Evolutionary conservation across 2,888 invertebrate genomes (phyloP).

Genomic region (Deilephila elpenor): DNA sequence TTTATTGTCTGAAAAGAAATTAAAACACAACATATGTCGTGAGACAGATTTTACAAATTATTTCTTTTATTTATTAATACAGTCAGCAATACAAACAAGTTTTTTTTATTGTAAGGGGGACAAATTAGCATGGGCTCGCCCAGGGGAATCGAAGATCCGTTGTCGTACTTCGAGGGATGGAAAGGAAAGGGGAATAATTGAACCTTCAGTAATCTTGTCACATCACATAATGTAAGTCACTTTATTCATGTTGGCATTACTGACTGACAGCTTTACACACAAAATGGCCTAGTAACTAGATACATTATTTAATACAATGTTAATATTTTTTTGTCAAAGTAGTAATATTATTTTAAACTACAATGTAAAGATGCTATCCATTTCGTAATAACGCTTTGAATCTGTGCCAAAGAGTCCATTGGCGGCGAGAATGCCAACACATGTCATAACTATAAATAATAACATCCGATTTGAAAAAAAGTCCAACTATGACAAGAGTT

Average conservation of each 20-base stretch:
- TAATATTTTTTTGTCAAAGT: slow-evolving; percentile 9
- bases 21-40: slow-evolving; percentile 82
- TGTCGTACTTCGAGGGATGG: background rate
- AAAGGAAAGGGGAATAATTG: background rate
- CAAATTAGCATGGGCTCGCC: too few relatives aligned
- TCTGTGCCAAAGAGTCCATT: slow-evolving; percentile 30
- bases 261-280: slow-evolving; percentile 21
- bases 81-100: slow-evolving; percentile 26
- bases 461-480: slow-evolving; percentile 18
- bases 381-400: slow-evolving; percentile 25
- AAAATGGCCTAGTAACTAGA: slow-evolving; percentile 20
- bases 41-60: slow-evolving; percentile 71
- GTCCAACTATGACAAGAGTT: background rate
- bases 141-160: background rate
- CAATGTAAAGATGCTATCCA: background rate
- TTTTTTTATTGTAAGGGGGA: background rate
- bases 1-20: slow-evolving; percentile 57
- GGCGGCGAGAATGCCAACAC: slow-evolving; percentile 30
- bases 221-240: background rate
- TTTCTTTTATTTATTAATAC: slow-evolving; percentile 4
- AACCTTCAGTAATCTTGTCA: slow-evolving; percentile 3
- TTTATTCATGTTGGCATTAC: slow-evolving; percentile 22
- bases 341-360: background rate
- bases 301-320: slow-evolving; percentile 25
- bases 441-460: slow-evolving; percentile 30